These are phyloP conservation scores for Ascidia mentula DNA, from an alignment of 23 tunicate species.

Conservation along the genomic window DNA sequence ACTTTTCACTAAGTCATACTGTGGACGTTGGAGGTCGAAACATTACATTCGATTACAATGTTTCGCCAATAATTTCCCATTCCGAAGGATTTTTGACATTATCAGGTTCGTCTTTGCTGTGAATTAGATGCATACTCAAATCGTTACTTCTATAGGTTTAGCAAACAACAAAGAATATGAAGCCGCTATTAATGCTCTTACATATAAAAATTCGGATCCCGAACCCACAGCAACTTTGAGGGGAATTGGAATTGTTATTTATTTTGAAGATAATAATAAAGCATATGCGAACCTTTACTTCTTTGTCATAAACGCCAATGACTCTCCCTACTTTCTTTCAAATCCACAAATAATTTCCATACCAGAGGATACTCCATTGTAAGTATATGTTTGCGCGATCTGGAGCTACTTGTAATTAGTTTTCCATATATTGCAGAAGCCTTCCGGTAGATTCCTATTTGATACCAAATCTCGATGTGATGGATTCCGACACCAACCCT, in stretches of 20 bases:
- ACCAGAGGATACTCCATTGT: slow-evolving; percentile 14
- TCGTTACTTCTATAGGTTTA: neutral
- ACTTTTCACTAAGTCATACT: neutral
- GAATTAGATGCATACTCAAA: neutral
- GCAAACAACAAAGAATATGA: slow-evolving; percentile 22
- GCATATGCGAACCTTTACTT: slow-evolving; percentile 20
- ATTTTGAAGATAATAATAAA: neutral
- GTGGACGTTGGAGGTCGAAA: slow-evolving; percentile 23
- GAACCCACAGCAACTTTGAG: slow-evolving; percentile 24
- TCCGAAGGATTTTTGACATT: neutral
- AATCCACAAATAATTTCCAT: slow-evolving; percentile 9
- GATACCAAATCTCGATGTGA: neutral
- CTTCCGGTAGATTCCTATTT: slow-evolving; percentile 9
- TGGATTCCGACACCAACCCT: slow-evolving; percentile 25
- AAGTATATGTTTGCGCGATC: neutral
- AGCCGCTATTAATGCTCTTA: slow-evolving; percentile 21
- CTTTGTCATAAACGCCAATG: slow-evolving; percentile 22
- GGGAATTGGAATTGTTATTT: slow-evolving; percentile 4
- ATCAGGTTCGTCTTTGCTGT: slow-evolving; percentile 7
- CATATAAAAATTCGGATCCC: slow-evolving; percentile 18
- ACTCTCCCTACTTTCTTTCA: slow-evolving; percentile 28
- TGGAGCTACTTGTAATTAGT: neutral
- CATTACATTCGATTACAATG: slow-evolving; percentile 29
- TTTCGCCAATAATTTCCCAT: slow-evolving; percentile 12
- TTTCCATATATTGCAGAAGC: neutral